Evolutionary conservation across 2,113 vertebrate genomes (phyloP).

Genomic region (Turdus rufiventris): DNA sequence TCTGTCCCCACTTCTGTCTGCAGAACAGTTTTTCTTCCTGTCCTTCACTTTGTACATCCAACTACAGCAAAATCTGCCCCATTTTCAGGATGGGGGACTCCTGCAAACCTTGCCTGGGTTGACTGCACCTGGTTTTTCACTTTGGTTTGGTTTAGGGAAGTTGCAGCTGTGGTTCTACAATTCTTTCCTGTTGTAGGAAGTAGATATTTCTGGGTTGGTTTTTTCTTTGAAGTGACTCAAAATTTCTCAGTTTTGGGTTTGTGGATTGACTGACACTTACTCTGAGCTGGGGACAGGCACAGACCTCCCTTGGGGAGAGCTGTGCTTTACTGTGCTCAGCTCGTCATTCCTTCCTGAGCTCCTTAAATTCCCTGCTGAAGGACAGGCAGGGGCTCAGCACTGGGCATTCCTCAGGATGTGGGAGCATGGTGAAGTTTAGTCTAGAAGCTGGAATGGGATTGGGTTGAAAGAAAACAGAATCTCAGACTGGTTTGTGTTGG

Average conservation of each 20-base stretch:
- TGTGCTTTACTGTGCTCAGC: not conserved
- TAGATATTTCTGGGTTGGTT: not conserved
- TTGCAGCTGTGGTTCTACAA: not conserved
- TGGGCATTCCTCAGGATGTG: too few relatives aligned
- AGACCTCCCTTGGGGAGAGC: fast-evolving
- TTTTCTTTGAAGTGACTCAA: not conserved
- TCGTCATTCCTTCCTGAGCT: not conserved
- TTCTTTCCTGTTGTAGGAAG: not conserved
- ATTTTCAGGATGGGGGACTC: not conserved
- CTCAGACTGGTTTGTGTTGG: not conserved
- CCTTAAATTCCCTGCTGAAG: not conserved
- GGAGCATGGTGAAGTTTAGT: not conserved
- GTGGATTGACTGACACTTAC: not conserved
- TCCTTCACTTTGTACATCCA: not conserved
- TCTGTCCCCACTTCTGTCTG: not conserved
- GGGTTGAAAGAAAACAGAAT: not conserved
- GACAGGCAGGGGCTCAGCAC: not conserved
- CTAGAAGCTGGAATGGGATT: not conserved
- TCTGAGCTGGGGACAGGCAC: not conserved
- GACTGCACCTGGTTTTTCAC: not conserved
- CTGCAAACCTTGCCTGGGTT: not conserved
- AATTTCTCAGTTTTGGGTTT: not conserved
- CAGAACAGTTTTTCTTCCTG: not conserved
- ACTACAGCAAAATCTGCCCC: not conserved
- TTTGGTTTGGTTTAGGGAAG: not conserved